Evolutionary conservation across 2,888 invertebrate species (phyloP).

Genomic region (Phorcus lineatus): DNA sequence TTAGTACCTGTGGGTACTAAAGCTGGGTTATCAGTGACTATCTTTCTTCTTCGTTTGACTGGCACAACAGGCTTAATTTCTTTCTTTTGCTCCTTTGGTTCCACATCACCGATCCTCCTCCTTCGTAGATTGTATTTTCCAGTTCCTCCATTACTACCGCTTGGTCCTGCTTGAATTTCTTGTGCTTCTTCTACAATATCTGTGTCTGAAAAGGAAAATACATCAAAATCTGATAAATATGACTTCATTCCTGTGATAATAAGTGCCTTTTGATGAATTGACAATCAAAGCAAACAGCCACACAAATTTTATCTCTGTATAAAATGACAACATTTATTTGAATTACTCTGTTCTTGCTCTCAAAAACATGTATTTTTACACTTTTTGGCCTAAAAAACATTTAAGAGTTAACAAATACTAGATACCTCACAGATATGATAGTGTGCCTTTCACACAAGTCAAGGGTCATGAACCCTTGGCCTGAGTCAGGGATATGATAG

Average conservation of each 20-base stretch:
- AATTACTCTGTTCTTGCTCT: no score
- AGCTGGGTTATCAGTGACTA: constrained; percentile 40
- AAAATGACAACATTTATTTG: no score
- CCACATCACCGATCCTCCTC: constrained; percentile 35
- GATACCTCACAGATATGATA: no score
- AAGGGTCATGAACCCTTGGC: no score
- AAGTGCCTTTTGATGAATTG: no score
- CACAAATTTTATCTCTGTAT: no score
- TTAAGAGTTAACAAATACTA: no score
- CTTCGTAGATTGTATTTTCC: constrained; percentile 42
- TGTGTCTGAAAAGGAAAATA: constrained; percentile 31
- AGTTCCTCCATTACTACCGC: constrained; percentile 27
- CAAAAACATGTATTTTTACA: no score
- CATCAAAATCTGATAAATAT: neutral
- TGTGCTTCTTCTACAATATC: constrained; percentile 35
- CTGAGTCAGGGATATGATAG: no score
- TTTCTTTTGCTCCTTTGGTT: constrained; percentile 10
- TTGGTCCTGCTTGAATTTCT: constrained; percentile 25
- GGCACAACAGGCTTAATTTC: neutral
- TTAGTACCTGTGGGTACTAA: constrained; percentile 43
- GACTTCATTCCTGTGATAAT: neutral
- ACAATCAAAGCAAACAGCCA: no score
- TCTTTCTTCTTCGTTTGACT: constrained; percentile 41
- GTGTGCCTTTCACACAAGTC: no score
- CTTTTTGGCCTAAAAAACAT: no score